These are phyloP conservation scores for Resseliella maxima DNA, from an alignment of 2,888 invertebrate species.

Conservation along the genomic window DNA sequence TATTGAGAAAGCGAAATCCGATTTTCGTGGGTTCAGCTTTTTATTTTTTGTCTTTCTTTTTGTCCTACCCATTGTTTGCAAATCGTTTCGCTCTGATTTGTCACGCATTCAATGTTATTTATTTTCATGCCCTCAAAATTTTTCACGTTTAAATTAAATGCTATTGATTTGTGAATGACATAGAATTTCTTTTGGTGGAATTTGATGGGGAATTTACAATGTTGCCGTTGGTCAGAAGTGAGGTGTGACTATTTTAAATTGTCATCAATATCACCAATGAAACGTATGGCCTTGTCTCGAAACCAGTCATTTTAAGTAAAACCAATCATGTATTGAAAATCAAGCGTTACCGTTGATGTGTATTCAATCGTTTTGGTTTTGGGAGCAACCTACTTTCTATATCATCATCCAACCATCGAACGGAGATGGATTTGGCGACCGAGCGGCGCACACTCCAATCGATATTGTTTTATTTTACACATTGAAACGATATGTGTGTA, in stretches of 20 bases:
- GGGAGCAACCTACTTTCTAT: conserved; percentile 49
- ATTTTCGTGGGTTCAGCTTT: background rate
- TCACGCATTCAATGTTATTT: background rate
- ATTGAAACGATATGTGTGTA: conserved; percentile 42
- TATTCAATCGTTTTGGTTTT: conserved; percentile 3
- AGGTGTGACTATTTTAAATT: conserved; percentile 49
- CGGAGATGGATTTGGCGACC: background rate
- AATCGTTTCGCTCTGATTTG: background rate
- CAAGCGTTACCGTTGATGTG: conserved; percentile 15
- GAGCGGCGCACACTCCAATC: conserved; percentile 49
- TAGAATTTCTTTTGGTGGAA: background rate
- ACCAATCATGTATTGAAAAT: conserved; percentile 52
- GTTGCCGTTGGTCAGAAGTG: background rate
- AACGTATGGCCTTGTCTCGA: background rate
- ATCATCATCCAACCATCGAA: background rate
- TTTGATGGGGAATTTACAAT: background rate
- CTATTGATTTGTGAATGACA: conserved; percentile 20
- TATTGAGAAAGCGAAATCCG: conserved; percentile 49
- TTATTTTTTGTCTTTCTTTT: background rate
- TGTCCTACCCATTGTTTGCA: conserved; percentile 12
- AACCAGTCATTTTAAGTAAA: background rate
- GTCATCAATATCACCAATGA: conserved; percentile 34
- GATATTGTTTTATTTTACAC: conserved; percentile 42
- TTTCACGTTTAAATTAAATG: background rate
- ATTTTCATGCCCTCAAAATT: conserved; percentile 8